phyloP scores from a whole-genome alignment of 1,140 invertebrate species.

The Procambarus virginalis region DNA sequence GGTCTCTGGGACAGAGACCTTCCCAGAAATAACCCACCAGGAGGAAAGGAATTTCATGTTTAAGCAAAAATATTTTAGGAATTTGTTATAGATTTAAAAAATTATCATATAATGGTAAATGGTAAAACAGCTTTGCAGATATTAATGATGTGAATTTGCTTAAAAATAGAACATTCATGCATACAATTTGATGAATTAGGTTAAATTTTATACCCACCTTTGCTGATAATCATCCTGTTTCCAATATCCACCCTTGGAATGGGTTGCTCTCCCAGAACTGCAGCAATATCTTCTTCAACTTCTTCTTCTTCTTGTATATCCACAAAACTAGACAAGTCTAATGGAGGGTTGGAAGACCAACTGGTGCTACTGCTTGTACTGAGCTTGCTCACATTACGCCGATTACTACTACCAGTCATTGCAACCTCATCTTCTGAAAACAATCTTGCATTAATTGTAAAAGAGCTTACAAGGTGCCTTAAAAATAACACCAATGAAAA shows the following conservation, averaged over 20 bases:
- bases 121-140: too few species aligned
- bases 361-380: slow-evolving; percentile 46
- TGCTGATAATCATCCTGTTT: slow-evolving; percentile 47
- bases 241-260: slow-evolving; percentile 31
- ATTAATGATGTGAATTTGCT: too few species aligned
- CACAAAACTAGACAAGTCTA: slow-evolving; percentile 38
- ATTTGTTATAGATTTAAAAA: too few species aligned
- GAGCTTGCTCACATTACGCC: background rate
- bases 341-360: slow-evolving; percentile 15
- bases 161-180: too few species aligned
- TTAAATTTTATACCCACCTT: slow-evolving; percentile 25
- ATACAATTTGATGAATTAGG: too few species aligned
- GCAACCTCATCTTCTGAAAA: background rate
- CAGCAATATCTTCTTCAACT: slow-evolving; percentile 37
- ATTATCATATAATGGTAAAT: too few species aligned
- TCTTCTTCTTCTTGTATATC: slow-evolving; percentile 59
- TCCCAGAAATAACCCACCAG: too few species aligned
- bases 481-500: too few species aligned
- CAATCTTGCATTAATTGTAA: background rate
- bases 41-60: too few species aligned
- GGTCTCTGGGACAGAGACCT: too few species aligned
- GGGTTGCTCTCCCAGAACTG: slow-evolving; percentile 8
- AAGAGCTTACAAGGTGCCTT: too few species aligned
- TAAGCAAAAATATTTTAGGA: too few species aligned
- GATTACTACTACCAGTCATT: background rate